Evolutionary conservation across 2,888 invertebrate species (phyloP).

Genomic region (Leptinotarsa tumamoca): DNA sequence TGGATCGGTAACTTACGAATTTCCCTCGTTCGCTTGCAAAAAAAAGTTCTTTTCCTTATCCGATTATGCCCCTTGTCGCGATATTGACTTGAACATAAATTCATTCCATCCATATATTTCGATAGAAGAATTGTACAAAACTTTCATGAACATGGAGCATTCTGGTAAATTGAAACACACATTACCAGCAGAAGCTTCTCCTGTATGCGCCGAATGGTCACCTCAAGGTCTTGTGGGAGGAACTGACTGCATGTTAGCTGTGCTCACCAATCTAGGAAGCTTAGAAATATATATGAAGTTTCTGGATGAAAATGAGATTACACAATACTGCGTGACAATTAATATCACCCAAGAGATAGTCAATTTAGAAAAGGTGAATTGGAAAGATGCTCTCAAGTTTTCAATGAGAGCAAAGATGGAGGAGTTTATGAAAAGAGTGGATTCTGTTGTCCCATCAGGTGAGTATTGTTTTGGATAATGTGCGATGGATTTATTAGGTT

Average conservation of each 20-base stretch:
- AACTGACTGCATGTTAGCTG: constrained; percentile 54
- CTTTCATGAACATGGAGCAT: constrained; percentile 53
- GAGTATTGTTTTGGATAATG: constrained; percentile 23
- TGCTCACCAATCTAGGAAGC: constrained; percentile 57
- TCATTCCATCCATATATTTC: constrained; percentile 53
- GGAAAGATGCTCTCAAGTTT: constrained; percentile 48
- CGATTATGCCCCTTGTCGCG: constrained; percentile 49
- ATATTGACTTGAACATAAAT: constrained; percentile 56
- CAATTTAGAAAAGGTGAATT: constrained; percentile 50
- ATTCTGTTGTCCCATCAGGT: constrained; percentile 56
- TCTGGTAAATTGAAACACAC: constrained; percentile 52
- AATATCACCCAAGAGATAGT: constrained; percentile 58
- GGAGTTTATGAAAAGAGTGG: constrained; percentile 57
- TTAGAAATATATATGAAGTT: constrained; percentile 58
- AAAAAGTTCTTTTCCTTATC: constrained; percentile 53
- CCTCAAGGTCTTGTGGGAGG: constrained; percentile 55
- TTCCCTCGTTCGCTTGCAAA: constrained; percentile 52
- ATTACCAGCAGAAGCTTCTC: constrained; percentile 45
- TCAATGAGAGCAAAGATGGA: constrained; percentile 46
- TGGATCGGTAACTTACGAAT: constrained; percentile 52
- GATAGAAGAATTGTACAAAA: constrained; percentile 55
- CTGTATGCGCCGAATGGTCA: constrained; percentile 59
- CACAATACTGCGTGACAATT: constrained; percentile 51
- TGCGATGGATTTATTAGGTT: too few species aligned
- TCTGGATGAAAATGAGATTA: constrained; percentile 52